A percentile compares a stretch with the other conserved stretches of the same genome.
Evolutionary conservation across 2,113 vertebrate species (phyloP).

Genomic region (Tyrannus savana): DNA sequence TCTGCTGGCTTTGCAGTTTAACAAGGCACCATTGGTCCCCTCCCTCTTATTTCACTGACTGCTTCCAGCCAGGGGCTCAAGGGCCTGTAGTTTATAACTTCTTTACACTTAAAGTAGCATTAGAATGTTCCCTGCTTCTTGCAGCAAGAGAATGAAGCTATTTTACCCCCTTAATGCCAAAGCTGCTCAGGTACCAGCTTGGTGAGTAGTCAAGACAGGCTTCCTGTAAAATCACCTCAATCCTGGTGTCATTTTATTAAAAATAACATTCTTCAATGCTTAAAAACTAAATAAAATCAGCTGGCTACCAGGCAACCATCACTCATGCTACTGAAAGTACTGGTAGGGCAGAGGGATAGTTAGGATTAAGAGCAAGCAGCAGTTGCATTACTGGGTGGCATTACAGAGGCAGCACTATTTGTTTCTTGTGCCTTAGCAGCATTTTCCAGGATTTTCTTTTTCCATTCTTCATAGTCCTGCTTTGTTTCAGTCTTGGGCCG

Average conservation of each 20-base stretch:
- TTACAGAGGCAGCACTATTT: neutral
- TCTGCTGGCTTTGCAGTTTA: neutral
- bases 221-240: neutral
- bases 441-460: constrained; percentile 85
- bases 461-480: constrained; percentile 88
- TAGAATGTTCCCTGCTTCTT: neutral
- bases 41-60: neutral
- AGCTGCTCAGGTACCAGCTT: neutral
- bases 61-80: neutral
- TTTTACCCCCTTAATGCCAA: neutral
- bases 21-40: neutral
- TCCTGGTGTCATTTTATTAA: neutral
- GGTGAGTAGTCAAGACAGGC: neutral
- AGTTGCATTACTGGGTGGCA: neutral
- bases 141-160: neutral
- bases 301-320: neutral
- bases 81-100: neutral
- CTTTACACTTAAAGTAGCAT: neutral
- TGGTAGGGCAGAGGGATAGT: neutral
- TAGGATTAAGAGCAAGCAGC: neutral
- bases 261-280: neutral
- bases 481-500: constrained; percentile 53
- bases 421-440: constrained; percentile 73
- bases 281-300: neutral
- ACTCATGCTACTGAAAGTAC: neutral